phyloP scores from a whole-genome alignment of 2,113 vertebrate species.

The Equus przewalskii region DNA sequence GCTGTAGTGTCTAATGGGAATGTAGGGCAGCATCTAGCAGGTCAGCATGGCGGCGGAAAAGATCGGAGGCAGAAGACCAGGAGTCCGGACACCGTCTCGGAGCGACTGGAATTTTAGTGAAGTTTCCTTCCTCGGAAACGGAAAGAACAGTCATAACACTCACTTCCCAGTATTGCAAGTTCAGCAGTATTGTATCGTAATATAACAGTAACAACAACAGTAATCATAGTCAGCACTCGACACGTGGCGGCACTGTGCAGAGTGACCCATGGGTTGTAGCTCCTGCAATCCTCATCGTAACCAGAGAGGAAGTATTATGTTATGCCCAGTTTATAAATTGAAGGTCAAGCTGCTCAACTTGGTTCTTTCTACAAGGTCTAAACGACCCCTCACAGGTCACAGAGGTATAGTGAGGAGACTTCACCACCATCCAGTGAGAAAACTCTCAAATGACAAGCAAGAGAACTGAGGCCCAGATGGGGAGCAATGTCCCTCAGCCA shows the following conservation, averaged over 20 bases:
- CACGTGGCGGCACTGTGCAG: too few species aligned
- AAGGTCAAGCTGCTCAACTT: neutral
- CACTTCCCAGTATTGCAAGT: neutral
- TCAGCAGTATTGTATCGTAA: neutral
- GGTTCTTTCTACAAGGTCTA: neutral
- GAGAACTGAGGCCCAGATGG: neutral
- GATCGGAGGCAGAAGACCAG: too few species aligned
- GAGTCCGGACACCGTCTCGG: accelerated
- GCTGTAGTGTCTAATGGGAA: accelerated
- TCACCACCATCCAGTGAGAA: neutral
- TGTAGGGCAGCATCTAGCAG: neutral
- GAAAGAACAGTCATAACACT: neutral
- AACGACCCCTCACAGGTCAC: accelerated
- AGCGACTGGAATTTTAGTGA: neutral
- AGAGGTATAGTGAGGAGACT: neutral
- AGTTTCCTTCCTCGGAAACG: neutral
- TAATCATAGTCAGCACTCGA: neutral
- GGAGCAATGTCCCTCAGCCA: accelerated
- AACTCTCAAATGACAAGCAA: neutral
- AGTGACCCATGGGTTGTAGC: accelerated
- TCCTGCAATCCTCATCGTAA: accelerated
- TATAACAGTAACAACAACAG: accelerated
- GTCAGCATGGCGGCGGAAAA: accelerated
- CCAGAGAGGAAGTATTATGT: neutral
- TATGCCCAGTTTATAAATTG: too few species aligned